Percentiles rank a stretch among this genome's conserved stretches.
Conservation (phyloP, 2,888 invertebrate genomes). For the Bursaphelenchus okinawaensis region DNA sequence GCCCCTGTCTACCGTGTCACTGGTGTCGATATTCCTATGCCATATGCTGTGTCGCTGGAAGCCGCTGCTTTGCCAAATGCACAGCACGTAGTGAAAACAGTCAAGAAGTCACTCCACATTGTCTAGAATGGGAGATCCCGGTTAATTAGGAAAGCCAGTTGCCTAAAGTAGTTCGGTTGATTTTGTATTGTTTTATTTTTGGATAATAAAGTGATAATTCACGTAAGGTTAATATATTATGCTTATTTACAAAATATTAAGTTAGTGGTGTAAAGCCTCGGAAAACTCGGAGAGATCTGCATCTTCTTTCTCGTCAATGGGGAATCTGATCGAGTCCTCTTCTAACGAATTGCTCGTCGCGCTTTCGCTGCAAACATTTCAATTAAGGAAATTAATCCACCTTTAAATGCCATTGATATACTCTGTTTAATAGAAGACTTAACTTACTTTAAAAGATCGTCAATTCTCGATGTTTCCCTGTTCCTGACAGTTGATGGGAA, state of each 20-base stretch:
- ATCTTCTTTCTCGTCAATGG: not conserved
- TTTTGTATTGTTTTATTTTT: not conserved
- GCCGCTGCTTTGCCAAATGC: slow-evolving; percentile 47
- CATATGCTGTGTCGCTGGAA: slow-evolving; percentile 83
- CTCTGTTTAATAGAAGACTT: not conserved
- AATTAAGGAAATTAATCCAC: not conserved
- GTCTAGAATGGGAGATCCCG: too few relatives aligned
- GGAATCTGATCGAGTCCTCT: not conserved
- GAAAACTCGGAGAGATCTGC: not conserved
- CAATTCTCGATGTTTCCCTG: not conserved
- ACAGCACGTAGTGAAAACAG: slow-evolving; percentile 75
- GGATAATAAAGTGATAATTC: not conserved
- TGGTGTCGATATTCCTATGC: slow-evolving; percentile 86
- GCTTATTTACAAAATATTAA: not conserved
- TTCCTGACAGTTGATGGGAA: not conserved
- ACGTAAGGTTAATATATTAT: not conserved
- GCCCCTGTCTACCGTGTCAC: slow-evolving; percentile 75
- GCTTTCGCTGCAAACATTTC: too few relatives aligned
- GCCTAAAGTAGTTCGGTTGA: not conserved
- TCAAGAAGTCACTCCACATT: slow-evolving; percentile 71
- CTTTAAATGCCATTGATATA: not conserved
- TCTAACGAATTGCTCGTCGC: not conserved
- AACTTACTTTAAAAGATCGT: not conserved
- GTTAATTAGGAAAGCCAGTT: too few relatives aligned
- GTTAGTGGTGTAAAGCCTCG: not conserved